Evolutionary conservation across 2,888 invertebrate species (phyloP).

Genomic region (Parasteatoda lunata): DNA sequence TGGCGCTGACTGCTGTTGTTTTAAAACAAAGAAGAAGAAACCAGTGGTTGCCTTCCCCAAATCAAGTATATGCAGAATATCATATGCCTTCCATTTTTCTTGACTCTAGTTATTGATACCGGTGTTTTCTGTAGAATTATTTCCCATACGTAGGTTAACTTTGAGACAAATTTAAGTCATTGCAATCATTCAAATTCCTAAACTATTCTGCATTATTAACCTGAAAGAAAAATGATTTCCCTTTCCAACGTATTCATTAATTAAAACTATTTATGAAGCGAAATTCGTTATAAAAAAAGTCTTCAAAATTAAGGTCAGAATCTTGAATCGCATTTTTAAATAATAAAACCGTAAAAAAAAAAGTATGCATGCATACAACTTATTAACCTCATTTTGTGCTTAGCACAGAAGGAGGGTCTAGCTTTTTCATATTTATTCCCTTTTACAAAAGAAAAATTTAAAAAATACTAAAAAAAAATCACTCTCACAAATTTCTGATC

Average conservation of each 20-base stretch:
- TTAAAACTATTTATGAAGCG: no score
- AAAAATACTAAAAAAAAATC: no score
- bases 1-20: slow-evolving; percentile 59
- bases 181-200: slow-evolving; percentile 37
- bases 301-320: no score
- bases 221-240: neutral
- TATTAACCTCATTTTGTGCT: no score
- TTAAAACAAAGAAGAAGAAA: slow-evolving; percentile 42
- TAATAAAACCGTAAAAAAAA: no score
- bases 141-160: slow-evolving; percentile 45
- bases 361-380: no score
- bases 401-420: no score
- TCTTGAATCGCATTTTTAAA: no score
- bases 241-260: neutral
- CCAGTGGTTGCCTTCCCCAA: slow-evolving; percentile 63
- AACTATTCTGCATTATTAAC: slow-evolving; percentile 51
- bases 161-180: slow-evolving; percentile 55
- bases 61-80: slow-evolving; percentile 65
- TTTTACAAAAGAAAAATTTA: no score
- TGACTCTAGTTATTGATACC: slow-evolving; percentile 59
- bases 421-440: no score
- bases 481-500: no score
- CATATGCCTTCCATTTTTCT: slow-evolving; percentile 69
- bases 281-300: no score
- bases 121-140: slow-evolving; percentile 62